phyloP scores from a whole-genome alignment of 2,797 vertebrate genomes.

The Channa striata region DNA sequence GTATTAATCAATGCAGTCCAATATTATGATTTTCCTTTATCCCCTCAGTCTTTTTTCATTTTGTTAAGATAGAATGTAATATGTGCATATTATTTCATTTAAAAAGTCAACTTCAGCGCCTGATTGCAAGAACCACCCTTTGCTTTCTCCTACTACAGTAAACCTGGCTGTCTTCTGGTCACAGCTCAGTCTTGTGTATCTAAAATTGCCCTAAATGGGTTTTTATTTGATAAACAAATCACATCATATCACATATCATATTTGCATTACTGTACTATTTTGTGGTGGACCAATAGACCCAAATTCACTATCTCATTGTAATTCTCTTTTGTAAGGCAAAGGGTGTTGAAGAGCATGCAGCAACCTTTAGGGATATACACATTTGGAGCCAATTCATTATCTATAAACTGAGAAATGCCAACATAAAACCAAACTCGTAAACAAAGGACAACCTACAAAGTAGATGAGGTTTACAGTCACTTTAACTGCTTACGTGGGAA shows the following conservation, averaged over 20 bases:
- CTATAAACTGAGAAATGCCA: conserved; percentile 20
- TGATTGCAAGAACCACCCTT: not conserved
- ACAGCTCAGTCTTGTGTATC: not conserved
- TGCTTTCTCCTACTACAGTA: not conserved
- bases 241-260: too few species aligned
- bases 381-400: conserved; percentile 38
- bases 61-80: too few species aligned
- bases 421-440: conserved; percentile 22
- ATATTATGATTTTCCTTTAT: too few species aligned
- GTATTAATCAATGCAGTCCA: too few species aligned
- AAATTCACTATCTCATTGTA: conserved; percentile 11
- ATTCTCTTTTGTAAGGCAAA: conserved; percentile 30
- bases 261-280: too few species aligned
- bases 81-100: too few species aligned
- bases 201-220: not conserved
- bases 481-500: conserved; percentile 11
- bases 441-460: conserved; percentile 23
- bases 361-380: conserved; percentile 18
- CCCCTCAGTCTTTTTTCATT: too few species aligned
- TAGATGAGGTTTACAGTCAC: conserved; percentile 18
- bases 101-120: not conserved
- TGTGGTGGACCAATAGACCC: conserved; percentile 3
- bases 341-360: conserved; percentile 5
- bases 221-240: conserved; percentile 35
- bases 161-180: too few species aligned